A percentile compares a stretch with the other conserved stretches of the same genome.
Conservation (phyloP, 2,888 invertebrate species). For the Cephus runcator region DNA sequence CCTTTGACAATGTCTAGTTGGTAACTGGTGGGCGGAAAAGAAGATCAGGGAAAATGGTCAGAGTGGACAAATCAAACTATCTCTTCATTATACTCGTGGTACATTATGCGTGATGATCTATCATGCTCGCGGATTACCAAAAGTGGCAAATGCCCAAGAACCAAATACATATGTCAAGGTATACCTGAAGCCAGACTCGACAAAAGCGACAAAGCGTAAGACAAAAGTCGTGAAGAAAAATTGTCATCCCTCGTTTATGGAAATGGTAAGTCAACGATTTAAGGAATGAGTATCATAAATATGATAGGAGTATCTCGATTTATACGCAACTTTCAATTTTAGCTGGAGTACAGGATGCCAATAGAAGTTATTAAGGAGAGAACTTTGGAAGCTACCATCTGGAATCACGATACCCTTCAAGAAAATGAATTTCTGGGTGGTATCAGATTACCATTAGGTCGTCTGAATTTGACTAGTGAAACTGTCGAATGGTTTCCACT, state of each 20-base stretch:
- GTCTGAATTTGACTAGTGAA: constrained; percentile 81
- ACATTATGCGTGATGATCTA: constrained; percentile 85
- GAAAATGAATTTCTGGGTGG: constrained; percentile 96
- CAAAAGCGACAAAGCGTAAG: constrained; percentile 94
- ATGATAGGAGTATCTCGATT: constrained; percentile 16
- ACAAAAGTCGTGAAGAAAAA: constrained; percentile 93
- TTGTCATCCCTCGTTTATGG: constrained; percentile 97
- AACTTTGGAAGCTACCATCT: constrained; percentile 90
- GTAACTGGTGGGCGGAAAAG: constrained; percentile 62
- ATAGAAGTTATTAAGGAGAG: constrained; percentile 80
- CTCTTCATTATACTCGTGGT: constrained; percentile 80
- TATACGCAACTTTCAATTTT: constrained; percentile 38
- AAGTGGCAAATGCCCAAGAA: constrained; percentile 82
- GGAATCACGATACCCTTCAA: constrained; percentile 93
- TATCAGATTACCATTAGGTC: constrained; percentile 81
- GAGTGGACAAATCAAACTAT: constrained; percentile 82
- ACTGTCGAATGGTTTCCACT: constrained; percentile 89
- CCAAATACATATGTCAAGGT: constrained; percentile 92
- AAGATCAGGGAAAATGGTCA: constrained; percentile 58
- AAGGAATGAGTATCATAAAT: not conserved
- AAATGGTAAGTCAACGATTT: constrained; percentile 76
- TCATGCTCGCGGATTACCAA: constrained; percentile 89
- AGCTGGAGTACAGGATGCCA: constrained; percentile 90
- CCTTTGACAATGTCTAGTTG: constrained; percentile 43
- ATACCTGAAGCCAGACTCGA: constrained; percentile 92